Conservation (phyloP, 2,797 vertebrate species). For the Smutsia gigantea region DNA sequence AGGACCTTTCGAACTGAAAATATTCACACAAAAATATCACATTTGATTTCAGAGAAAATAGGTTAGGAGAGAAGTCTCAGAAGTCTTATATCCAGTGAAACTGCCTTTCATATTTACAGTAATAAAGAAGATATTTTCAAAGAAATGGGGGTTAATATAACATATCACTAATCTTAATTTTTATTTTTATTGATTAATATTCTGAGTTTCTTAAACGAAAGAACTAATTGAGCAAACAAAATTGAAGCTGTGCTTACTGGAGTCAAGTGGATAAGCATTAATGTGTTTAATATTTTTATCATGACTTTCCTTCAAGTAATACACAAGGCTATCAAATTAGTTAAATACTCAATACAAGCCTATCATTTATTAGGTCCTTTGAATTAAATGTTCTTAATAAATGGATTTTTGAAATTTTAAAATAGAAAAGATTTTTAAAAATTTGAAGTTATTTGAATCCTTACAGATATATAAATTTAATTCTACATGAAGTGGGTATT, state of each 20-base stretch:
- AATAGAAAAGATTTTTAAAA: too few relatives aligned
- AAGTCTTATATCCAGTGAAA: slow-evolving; percentile 12
- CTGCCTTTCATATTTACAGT: neutral
- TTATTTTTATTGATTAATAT: neutral
- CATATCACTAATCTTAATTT: neutral
- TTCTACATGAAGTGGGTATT: too few relatives aligned
- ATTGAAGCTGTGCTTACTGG: neutral
- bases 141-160: neutral
- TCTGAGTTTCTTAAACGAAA: neutral
- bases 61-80: neutral
- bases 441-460: too few relatives aligned
- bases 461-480: too few relatives aligned
- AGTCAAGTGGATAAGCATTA: neutral
- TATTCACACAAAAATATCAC: neutral
- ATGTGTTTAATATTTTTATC: neutral
- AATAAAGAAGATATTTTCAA: neutral
- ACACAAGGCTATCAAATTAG: neutral
- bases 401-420: too few relatives aligned
- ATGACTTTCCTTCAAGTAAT: neutral
- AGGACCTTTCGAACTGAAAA: neutral
- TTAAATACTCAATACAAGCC: too few relatives aligned
- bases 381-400: too few relatives aligned
- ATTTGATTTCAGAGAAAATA: neutral
- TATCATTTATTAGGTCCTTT: too few relatives aligned
- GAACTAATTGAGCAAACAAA: neutral